A percentile compares a stretch with the other conserved stretches of the same genome.
Conservation (phyloP, 2,797 vertebrate genomes). For the Mormyrops attenuatus region DNA sequence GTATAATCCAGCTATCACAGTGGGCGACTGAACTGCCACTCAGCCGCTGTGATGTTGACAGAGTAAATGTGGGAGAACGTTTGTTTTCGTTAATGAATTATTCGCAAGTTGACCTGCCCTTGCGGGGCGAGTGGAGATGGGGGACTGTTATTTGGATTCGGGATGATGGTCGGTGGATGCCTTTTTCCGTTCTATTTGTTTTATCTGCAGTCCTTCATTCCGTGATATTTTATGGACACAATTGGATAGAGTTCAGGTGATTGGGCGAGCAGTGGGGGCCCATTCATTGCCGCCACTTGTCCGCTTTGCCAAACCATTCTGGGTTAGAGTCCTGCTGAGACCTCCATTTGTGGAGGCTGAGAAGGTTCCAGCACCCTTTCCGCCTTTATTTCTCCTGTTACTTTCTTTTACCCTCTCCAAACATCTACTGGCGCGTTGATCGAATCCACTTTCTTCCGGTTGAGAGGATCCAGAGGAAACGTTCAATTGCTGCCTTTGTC, state of each 20-base stretch:
- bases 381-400: neutral
- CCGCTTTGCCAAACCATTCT: constrained; percentile 18
- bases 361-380: constrained; percentile 2
- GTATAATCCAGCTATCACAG: neutral
- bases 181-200: neutral
- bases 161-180: neutral
- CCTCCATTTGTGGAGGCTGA: constrained; percentile 16
- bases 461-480: neutral
- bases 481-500: neutral
- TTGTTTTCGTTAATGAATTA: constrained; percentile 9
- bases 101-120: neutral
- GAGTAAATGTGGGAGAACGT: constrained; percentile 22
- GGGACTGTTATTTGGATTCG: neutral
- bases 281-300: constrained; percentile 13
- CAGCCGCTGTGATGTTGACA: constrained; percentile 14
- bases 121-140: neutral
- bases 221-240: constrained; percentile 13
- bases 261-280: constrained; percentile 4
- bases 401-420: neutral
- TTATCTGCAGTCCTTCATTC: neutral
- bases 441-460: neutral
- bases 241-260: constrained; percentile 21
- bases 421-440: neutral
- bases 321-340: constrained; percentile 21
- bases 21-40: constrained; percentile 18